Conservation (phyloP, 1,140 invertebrate species). For the Trichonephila clavipes region DNA sequence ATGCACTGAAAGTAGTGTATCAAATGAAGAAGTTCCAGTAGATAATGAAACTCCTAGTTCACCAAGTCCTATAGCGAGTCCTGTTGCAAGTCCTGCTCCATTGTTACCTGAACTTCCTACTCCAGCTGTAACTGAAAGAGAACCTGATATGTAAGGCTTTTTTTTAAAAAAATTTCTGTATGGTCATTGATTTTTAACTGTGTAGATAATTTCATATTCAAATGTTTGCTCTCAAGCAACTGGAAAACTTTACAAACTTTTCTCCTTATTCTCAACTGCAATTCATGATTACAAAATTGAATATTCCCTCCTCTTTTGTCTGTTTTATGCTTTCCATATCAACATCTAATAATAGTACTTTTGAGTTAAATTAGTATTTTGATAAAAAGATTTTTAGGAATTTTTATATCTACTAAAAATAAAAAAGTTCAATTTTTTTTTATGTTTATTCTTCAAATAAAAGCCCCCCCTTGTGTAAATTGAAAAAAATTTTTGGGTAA, state of each 20-base stretch:
- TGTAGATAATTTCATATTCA: no score
- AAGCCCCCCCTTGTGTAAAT: no score
- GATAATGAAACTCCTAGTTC: constrained; percentile 79
- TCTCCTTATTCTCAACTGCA: no score
- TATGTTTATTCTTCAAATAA: background rate
- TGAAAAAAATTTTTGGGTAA: no score
- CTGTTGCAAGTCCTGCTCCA: constrained; percentile 77
- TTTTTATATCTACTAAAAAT: background rate
- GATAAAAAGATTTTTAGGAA: background rate
- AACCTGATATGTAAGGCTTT: constrained; percentile 56
- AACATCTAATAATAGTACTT: no score
- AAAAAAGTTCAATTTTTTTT: background rate
- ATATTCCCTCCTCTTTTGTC: no score
- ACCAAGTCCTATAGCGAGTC: constrained; percentile 69
- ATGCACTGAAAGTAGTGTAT: constrained; percentile 80
- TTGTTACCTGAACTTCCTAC: constrained; percentile 76
- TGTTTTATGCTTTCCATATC: no score
- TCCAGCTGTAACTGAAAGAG: constrained; percentile 56
- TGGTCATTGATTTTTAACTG: no score
- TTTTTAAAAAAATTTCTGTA: background rate
- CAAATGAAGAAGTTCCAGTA: constrained; percentile 80
- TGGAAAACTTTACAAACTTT: no score
- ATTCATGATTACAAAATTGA: no score
- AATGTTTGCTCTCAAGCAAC: no score
- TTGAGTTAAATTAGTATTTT: no score